Evolutionary conservation across 2,113 vertebrate species (phyloP).

Genomic region (Mesoclemmys tuberculata): DNA sequence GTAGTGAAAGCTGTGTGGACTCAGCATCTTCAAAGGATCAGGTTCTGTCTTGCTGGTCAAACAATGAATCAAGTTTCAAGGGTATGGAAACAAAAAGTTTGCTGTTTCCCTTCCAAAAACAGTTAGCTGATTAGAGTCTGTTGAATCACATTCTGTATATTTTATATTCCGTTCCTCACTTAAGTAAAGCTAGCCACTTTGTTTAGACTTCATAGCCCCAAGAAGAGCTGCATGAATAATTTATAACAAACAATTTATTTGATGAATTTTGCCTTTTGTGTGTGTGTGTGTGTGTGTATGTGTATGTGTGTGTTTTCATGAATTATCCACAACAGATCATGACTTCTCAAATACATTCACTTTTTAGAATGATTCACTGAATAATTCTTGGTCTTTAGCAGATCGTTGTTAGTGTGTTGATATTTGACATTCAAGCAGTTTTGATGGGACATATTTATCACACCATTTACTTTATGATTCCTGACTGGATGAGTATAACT

Average conservation of each 20-base stretch:
- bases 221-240: conserved; percentile 51
- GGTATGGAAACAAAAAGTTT: conserved; percentile 28
- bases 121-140: conserved; percentile 46
- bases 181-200: conserved; percentile 64
- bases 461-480: not conserved
- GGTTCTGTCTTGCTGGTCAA: conserved; percentile 42
- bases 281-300: too few relatives aligned
- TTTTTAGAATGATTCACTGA: conserved; percentile 37
- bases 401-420: conserved; percentile 3
- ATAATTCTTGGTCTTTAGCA: conserved; percentile 14
- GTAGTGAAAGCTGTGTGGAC: conserved; percentile 12
- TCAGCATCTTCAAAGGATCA: conserved; percentile 55
- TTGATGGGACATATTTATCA: not conserved
- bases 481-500: not conserved
- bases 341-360: conserved; percentile 39
- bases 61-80: conserved; percentile 55
- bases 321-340: conserved; percentile 51
- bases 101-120: conserved; percentile 34
- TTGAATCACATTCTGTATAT: conserved; percentile 59
- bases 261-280: conserved; percentile 55
- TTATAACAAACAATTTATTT: conserved; percentile 59
- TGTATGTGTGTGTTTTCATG: conserved; percentile 8
- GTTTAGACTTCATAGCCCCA: conserved; percentile 57
- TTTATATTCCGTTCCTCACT: conserved; percentile 46
- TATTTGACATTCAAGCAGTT: conserved; percentile 42